A percentile compares a stretch with the other conserved stretches of the same genome.
These are phyloP conservation scores for Heterohyrax brucei DNA, from an alignment of 2,797 vertebrate species.

Conservation along the genomic window DNA sequence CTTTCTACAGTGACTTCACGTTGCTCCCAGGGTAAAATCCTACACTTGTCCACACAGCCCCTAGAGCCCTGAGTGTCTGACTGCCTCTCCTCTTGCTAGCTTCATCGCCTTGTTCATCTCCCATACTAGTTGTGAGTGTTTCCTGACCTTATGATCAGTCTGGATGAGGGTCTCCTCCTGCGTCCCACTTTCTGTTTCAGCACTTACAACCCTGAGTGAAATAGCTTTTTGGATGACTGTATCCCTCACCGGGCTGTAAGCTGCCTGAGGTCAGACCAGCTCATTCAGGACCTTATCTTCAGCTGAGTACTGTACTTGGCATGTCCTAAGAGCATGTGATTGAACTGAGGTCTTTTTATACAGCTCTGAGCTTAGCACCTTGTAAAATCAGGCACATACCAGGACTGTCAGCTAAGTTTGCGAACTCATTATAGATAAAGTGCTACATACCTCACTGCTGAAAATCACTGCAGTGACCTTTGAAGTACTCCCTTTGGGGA, in stretches of 20 bases:
- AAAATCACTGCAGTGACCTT: too few relatives aligned
- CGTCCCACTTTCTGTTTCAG: constrained; percentile 22
- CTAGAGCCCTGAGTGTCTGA: not conserved
- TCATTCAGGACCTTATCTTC: not conserved
- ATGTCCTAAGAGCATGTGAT: not conserved
- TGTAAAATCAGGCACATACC: constrained; percentile 46
- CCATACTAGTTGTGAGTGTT: not conserved
- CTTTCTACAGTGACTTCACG: constrained; percentile 19
- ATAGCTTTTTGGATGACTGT: not conserved
- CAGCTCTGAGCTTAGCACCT: not conserved
- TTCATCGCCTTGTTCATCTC: not conserved
- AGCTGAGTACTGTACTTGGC: not conserved
- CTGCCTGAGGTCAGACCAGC: not conserved
- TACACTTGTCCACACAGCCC: not conserved
- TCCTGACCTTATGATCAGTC: not conserved
- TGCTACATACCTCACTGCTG: too few relatives aligned
- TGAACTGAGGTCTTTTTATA: not conserved
- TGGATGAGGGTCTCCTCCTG: not conserved
- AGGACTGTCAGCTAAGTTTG: too few relatives aligned
- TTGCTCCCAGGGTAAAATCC: not conserved
- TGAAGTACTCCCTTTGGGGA: too few relatives aligned
- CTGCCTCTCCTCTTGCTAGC: not conserved
- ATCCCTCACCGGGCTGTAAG: not conserved
- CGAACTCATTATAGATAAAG: too few relatives aligned
- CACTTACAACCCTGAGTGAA: not conserved